Base-by-base conservation (phyloP, 2,113 vertebrate species). In the Erythrocercus mccallii region DNA sequence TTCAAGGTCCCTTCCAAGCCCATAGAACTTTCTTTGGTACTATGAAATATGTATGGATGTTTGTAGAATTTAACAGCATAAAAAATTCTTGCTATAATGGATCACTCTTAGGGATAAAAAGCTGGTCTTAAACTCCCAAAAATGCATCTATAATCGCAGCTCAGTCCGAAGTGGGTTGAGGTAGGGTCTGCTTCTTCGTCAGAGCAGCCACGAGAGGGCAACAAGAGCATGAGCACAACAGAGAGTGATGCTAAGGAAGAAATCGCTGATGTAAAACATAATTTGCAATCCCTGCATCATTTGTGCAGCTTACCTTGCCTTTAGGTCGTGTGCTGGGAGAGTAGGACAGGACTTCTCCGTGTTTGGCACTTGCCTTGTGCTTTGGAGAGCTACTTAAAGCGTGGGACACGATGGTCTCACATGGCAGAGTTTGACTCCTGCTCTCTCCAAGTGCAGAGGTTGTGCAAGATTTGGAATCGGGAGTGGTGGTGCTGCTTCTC, bases 171-270 rank as follows among this genome's bases (percentile, higher is more conserved):
- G 11, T 0, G n/a, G 17, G 14, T 4, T 45, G 74, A 74, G 57
- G 53, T 8, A 7, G 31, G 18, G 33, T 5, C 17, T 15, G 78
- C 37, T 78, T 56, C 86, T 92, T 71, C 12, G 4, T 1, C 31
- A 15, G 12, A 68, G 64, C 86, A 94, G 48, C 94, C 96, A 93
- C 95, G 50, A 95, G 94, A 95, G 96, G 96, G 96, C 95, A 94
- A 97, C 94, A 81, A 23, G 95, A 90, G 93, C 94, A 92, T 70
- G 92, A 93, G 82, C 76, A 74, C 90, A 44, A 12, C 38, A 2
- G 21, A 28, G 50, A 30, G 23, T 0, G 64, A 42, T 6, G 64
- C 5, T 30, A 0, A 28, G 25, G 21, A 7, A 44, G 74, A 40
- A 20, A 44, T 9, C 2, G 0, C 15, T 1, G 35, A 5, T 28